Base-by-base conservation (phyloP, 30 jellyfish, hydroid and myxozoan genomes). In the Catostylus mosaicus region DNA sequence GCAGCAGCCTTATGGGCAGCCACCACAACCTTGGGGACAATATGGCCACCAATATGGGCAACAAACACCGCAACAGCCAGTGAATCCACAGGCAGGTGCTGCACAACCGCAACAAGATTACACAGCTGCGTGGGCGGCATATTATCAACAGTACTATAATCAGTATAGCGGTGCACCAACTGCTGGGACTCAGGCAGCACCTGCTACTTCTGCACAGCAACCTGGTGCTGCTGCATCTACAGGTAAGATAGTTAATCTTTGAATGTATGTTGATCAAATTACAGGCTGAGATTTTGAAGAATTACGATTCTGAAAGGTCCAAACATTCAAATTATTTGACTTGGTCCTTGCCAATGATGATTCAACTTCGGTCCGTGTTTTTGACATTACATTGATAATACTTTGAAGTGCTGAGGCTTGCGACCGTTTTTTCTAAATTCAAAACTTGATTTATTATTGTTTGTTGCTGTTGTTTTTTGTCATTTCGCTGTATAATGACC, bases 101-200 rank as follows among this genome's bases (percentile, higher is more conserved):
- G 87, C 75, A 20, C 87, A 67, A 30, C 80, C 86, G 24, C 93
- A 70, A 50, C 96, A 47, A 35, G 97, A 90, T 67, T 70, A 63
- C 72, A 59, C 80, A 1, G 97, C 97, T 1, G 97, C 98, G 7
- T 92, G 98, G 97, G 90, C 89, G 0, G 96, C 95, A 26, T 92
- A 87, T 70, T 92, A 87, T 57, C 96, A 75, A 46, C 99, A 93
- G 86, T 77, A 52, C 50, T 82, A 88, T 32, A 84, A 84, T 47
- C 94, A 82, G 19, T 84, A 88, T 82, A 96, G 95, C 20, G 93
- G 83, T 30, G 86, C 78, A 6, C 81, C 86, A 14, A 82, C 89
- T 1, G 93, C 68, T 11, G 90, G 89, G 1, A 85, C 95, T 10
- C 86, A 77, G 31, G 94, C 87, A 4, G 91, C 92, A 0, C 64